phyloP scores from a whole-genome alignment of 2,113 vertebrate genomes.

The Nothobranchius kuhntae region DNA sequence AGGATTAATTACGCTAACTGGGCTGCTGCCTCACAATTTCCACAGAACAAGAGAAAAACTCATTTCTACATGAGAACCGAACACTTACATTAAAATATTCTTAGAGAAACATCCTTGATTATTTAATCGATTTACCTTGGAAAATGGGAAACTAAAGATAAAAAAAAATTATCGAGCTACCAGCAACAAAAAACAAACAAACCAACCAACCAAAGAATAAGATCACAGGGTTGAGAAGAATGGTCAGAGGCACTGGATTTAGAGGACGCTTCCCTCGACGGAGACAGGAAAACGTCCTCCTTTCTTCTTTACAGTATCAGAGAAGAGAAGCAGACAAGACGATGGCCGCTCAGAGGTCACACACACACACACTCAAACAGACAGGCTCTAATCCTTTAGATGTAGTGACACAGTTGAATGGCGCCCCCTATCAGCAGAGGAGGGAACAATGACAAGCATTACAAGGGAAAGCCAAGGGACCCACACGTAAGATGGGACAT shows the following conservation, averaged over 20 bases:
- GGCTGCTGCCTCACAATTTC: constrained; percentile 62
- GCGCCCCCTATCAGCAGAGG: constrained; percentile 38
- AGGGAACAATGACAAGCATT: constrained; percentile 28
- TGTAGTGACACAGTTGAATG: constrained; percentile 41
- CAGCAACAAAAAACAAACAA: constrained; percentile 2
- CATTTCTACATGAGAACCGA: constrained; percentile 40
- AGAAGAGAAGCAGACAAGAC: constrained; percentile 34
- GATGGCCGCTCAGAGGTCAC: constrained; percentile 13
- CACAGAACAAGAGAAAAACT: constrained; percentile 52
- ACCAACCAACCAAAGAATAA: constrained; percentile 21
- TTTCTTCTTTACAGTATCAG: constrained; percentile 34
- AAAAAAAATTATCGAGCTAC: constrained; percentile 51
- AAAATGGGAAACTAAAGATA: constrained; percentile 50
- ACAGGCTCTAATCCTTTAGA: constrained; percentile 21
- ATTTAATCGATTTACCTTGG: constrained; percentile 52
- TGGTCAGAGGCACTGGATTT: constrained; percentile 71
- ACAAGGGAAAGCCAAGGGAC: constrained; percentile 13
- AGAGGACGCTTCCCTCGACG: constrained; percentile 21
- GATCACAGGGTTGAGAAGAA: constrained; percentile 57
- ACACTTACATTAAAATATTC: constrained; percentile 55
- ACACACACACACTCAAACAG: constrained; percentile 19
- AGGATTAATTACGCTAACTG: constrained; percentile 64
- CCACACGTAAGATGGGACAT: constrained; percentile 34
- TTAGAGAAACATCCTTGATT: constrained; percentile 43
- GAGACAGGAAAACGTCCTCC: constrained; percentile 11